These are phyloP conservation scores for Myiagra hebetior DNA, from an alignment of 2,113 vertebrate genomes.

Conservation along the genomic window DNA sequence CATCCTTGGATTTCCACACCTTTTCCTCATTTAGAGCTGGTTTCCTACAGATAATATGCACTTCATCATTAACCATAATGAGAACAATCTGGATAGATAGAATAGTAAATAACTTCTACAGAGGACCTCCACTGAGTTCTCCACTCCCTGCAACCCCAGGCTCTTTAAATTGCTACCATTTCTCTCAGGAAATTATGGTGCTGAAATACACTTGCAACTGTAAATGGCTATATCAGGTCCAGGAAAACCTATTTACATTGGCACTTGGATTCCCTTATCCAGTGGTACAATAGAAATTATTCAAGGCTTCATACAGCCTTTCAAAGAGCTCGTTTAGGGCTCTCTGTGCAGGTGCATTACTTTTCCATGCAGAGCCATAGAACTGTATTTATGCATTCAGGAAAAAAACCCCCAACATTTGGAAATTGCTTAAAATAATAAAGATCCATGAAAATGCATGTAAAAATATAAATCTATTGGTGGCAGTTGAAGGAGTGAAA, in stretches of 20 bases:
- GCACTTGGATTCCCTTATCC: not conserved
- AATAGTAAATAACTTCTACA: slow-evolving; percentile 2
- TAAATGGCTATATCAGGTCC: slow-evolving; percentile 42
- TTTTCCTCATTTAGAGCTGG: slow-evolving; percentile 20
- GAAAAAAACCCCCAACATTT: rapidly evolving
- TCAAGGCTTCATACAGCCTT: not conserved
- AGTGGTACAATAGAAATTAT: not conserved
- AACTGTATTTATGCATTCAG: not conserved
- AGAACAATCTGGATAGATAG: not conserved
- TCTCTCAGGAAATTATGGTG: slow-evolving; percentile 54
- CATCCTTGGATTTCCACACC: slow-evolving; percentile 12
- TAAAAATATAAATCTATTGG: not conserved
- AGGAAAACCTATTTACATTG: slow-evolving; percentile 6
- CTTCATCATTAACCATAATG: not conserved
- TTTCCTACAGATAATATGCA: slow-evolving; percentile 4
- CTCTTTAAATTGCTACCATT: slow-evolving; percentile 56
- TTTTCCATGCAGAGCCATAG: not conserved
- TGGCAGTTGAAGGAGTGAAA: not conserved
- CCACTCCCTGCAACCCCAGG: not conserved
- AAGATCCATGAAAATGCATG: not conserved
- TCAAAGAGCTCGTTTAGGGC: not conserved
- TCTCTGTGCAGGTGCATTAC: not conserved
- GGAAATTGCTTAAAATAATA: not conserved
- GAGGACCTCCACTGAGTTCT: slow-evolving; percentile 18
- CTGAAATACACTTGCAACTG: slow-evolving; percentile 40